phyloP scores from a whole-genome alignment of 1,140 invertebrate species.

The Temnothorax curvispinosus region DNA sequence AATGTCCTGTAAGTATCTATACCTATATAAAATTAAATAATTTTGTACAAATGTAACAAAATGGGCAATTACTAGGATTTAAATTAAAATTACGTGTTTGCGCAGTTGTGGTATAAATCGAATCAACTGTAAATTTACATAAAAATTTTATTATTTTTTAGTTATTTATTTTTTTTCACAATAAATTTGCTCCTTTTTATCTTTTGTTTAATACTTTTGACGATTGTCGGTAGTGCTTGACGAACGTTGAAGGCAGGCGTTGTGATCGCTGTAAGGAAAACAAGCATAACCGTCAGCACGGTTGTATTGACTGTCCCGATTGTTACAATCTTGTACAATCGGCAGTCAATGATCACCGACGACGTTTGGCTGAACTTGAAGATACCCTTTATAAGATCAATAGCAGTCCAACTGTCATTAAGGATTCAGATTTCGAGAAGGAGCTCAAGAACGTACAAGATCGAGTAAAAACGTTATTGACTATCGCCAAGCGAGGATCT shows the following conservation, averaged over 20 bases:
- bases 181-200: constrained; percentile 1
- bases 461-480: constrained; percentile 90
- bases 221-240: constrained; percentile 88
- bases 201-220: neutral
- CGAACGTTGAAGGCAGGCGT: constrained; percentile 95
- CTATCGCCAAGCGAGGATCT: constrained; percentile 89
- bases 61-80: neutral
- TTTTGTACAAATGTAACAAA: neutral
- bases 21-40: neutral
- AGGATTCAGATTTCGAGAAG: constrained; percentile 93
- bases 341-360: constrained; percentile 92
- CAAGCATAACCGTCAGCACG: constrained; percentile 93
- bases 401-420: constrained; percentile 92
- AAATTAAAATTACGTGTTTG: neutral
- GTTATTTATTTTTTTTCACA: constrained; percentile 13
- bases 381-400: constrained; percentile 89
- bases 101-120: neutral
- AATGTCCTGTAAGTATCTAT: constrained; percentile 89
- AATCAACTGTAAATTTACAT: neutral
- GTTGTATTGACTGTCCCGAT: constrained; percentile 95
- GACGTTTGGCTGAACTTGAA: constrained; percentile 91
- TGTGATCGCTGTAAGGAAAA: constrained; percentile 98
- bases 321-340: constrained; percentile 98
- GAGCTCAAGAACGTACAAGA: constrained; percentile 91
- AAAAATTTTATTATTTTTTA: constrained; percentile 7